Evolutionary conservation across 2,113 vertebrate species (phyloP).

Genomic region (Antechinus stuartii): DNA sequence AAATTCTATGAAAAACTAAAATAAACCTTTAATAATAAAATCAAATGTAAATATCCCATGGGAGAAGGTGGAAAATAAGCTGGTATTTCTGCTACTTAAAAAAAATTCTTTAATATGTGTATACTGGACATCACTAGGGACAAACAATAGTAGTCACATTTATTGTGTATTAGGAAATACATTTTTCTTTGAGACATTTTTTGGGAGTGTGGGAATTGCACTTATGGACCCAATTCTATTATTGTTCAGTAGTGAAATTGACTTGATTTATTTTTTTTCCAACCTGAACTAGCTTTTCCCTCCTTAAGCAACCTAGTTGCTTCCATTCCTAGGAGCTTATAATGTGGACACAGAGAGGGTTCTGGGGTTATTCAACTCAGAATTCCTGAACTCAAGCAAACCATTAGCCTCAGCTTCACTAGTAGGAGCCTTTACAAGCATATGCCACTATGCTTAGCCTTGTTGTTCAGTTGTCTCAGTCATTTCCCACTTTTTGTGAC

Average conservation of each 20-base stretch:
- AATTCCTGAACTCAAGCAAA: background rate
- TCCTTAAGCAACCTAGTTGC: background rate
- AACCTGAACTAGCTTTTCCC: background rate
- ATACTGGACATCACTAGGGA: background rate
- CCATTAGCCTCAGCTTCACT: background rate
- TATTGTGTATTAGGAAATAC: slow-evolving; percentile 1
- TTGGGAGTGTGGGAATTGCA: background rate
- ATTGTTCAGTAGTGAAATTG: background rate
- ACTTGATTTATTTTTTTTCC: background rate
- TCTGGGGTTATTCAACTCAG: background rate
- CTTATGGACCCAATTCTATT: background rate
- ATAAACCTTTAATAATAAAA: slow-evolving; percentile 53
- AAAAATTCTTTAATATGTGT: slow-evolving; percentile 4
- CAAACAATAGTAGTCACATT: background rate
- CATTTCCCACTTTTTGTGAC: too few species aligned
- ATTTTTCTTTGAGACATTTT: background rate
- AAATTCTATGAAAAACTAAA: slow-evolving; percentile 25
- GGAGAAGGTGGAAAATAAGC: slow-evolving; percentile 33
- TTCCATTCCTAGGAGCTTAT: background rate
- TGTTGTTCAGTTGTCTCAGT: background rate
- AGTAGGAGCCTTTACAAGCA: background rate
- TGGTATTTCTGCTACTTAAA: background rate
- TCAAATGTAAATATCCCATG: slow-evolving; percentile 25
- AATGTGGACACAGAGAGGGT: background rate
- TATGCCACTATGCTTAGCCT: background rate